Conservation (phyloP, 2,888 invertebrate genomes). For the Elgonia sp. region DNA sequence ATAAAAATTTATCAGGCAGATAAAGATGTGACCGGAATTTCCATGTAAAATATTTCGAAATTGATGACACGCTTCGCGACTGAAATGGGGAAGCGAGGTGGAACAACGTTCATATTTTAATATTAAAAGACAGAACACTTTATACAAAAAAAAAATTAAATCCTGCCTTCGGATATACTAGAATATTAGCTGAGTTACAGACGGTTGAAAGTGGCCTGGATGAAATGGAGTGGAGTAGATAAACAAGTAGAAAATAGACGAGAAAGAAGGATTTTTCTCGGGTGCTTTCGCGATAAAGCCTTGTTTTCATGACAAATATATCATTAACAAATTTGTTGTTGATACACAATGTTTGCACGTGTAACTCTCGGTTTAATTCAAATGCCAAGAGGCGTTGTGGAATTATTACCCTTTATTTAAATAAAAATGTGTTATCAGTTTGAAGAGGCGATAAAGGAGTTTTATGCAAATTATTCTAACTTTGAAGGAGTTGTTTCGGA, state of each 20-base stretch:
- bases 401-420: slow-evolving; percentile 33
- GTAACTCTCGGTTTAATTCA: slow-evolving; percentile 3
- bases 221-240: slow-evolving; percentile 7
- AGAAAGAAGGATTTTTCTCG: background rate
- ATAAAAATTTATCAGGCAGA: slow-evolving; percentile 26
- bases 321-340: slow-evolving; percentile 7
- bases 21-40: slow-evolving; percentile 16
- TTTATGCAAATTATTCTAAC: slow-evolving; percentile 51
- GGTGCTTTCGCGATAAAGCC: background rate
- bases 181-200: slow-evolving; percentile 2
- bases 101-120: background rate
- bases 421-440: slow-evolving; percentile 40
- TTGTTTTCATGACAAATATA: slow-evolving; percentile 24
- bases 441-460: slow-evolving; percentile 23
- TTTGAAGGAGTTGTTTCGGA: slow-evolving; percentile 29
- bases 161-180: background rate
- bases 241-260: slow-evolving; percentile 10
- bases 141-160: background rate
- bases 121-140: background rate
- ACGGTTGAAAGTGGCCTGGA: background rate
- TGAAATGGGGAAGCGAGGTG: background rate
- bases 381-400: background rate
- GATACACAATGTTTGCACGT: slow-evolving; percentile 2
- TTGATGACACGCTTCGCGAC: slow-evolving; percentile 2
- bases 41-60: slow-evolving; percentile 7